Evolutionary conservation across 2,888 invertebrate genomes (phyloP), one percentile per base, ranked within the genome.

Genomic region (Campopleginae sp.): DNA sequence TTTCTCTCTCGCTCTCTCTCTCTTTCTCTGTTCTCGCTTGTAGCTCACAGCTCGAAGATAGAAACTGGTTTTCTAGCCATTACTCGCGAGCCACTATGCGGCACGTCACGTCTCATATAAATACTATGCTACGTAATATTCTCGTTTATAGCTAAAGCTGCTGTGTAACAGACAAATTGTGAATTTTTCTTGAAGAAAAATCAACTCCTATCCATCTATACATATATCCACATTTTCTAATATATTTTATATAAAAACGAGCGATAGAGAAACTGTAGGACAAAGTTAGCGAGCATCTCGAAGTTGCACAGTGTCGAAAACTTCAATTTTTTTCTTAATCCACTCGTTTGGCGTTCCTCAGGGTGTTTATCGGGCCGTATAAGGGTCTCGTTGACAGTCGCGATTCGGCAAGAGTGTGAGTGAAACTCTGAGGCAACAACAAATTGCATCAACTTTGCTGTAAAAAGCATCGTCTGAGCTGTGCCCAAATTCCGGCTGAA

Each of bases 11-110:
- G 19, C 31, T 68, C 66, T 70, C 48, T 51, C 83, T 82, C 61
- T 71, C 51, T 68, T 71, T 78, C 46, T 77, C 54, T 79, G 38
- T 44, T 42, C 44, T 33, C 84, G 68, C 72, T 44, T 46, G 70
- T 85, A 83, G 84, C 87, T 86, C 84, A 68, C 80, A 68, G 17
- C 80, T 72, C 77, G 72, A 70, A 82, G 85, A 85, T 87, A 86
- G 86, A 80, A 90, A 90, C 90, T 88, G 90, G 90, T 90, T 90
- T 90, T 88, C 90, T 89, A 89, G 87, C 90, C 87, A 88, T 89
- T 89, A 88, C 90, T 90, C 88, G 88, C 76, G 87, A 84, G 88
- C 84, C 82, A 72, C 70, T 48, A 31, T 54, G 79, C 81, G 80
- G 82, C 80, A 75, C 88, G 88, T 89, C 89, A 88, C 89, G 89